These are phyloP conservation scores for Rousettus leschenaultii DNA, from an alignment of 2,113 vertebrate genomes.

Conservation along the genomic window DNA sequence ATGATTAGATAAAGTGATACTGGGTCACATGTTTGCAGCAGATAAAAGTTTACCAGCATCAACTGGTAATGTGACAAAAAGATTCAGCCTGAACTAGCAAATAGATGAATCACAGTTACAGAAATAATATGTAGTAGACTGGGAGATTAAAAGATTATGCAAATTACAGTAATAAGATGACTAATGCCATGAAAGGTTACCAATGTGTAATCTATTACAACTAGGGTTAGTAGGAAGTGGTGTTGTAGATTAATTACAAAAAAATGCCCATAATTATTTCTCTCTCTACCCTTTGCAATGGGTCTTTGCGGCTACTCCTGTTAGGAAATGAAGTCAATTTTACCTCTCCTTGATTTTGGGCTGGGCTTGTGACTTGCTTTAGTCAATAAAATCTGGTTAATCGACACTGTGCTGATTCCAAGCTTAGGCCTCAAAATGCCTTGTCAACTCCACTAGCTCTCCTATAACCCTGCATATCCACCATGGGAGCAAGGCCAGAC, in stretches of 20 bases:
- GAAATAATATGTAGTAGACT: not conserved
- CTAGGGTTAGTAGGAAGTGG: not conserved
- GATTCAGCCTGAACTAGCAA: not conserved
- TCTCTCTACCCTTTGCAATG: not conserved
- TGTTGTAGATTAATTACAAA: constrained; percentile 25
- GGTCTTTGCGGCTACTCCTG: not conserved
- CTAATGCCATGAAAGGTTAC: not conserved
- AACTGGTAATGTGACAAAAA: not conserved
- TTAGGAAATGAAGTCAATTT: not conserved
- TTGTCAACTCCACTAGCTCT: not conserved
- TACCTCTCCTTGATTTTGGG: not conserved
- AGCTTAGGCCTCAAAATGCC: not conserved
- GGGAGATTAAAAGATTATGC: not conserved
- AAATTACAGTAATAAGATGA: not conserved
- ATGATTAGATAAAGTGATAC: not conserved
- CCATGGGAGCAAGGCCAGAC: not conserved
- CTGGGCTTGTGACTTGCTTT: not conserved
- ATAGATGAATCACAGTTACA: not conserved
- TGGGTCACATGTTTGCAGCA: not conserved
- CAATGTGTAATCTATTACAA: not conserved
- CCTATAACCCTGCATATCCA: not conserved
- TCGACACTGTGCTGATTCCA: not conserved
- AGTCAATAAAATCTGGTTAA: not conserved
- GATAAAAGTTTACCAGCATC: not conserved
- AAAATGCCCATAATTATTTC: constrained; percentile 7